phyloP scores from a whole-genome alignment of 2,113 vertebrate species.

The Sialia sialis region DNA sequence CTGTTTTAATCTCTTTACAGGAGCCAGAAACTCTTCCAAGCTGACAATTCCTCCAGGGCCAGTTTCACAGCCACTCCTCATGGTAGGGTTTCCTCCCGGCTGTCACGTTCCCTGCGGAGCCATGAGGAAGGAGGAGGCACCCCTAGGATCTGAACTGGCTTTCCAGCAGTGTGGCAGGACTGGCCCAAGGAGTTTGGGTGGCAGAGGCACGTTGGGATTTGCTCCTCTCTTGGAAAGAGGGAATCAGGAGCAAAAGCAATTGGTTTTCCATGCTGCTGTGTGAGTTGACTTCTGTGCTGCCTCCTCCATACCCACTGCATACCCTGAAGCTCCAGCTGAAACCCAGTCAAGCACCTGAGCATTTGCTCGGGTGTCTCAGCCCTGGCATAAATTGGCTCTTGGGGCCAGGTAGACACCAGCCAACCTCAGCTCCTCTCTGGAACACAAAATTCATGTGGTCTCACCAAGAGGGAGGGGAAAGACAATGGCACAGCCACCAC shows the following conservation, averaged over 20 bases:
- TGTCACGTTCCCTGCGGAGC: not conserved
- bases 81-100: not conserved
- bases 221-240: not conserved
- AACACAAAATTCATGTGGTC: fast-evolving
- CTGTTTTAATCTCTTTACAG: not conserved
- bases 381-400: not conserved
- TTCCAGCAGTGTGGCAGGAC: not conserved
- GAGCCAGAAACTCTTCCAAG: not conserved
- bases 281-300: not conserved
- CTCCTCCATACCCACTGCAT: not conserved
- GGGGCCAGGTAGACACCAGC: not conserved
- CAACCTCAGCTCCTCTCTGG: not conserved
- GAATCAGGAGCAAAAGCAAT: not conserved
- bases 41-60: not conserved
- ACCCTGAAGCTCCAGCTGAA: not conserved
- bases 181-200: not conserved
- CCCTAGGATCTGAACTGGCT: not conserved
- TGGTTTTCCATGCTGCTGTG: not conserved
- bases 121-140: not conserved
- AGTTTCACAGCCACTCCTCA: not conserved
- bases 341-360: not conserved
- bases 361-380: not conserved
- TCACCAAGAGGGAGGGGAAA: not conserved
- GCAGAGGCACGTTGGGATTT: not conserved
- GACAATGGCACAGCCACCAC: not conserved